Conservation (phyloP, 2,888 invertebrate genomes). For the Arrhopalites spinosus region DNA sequence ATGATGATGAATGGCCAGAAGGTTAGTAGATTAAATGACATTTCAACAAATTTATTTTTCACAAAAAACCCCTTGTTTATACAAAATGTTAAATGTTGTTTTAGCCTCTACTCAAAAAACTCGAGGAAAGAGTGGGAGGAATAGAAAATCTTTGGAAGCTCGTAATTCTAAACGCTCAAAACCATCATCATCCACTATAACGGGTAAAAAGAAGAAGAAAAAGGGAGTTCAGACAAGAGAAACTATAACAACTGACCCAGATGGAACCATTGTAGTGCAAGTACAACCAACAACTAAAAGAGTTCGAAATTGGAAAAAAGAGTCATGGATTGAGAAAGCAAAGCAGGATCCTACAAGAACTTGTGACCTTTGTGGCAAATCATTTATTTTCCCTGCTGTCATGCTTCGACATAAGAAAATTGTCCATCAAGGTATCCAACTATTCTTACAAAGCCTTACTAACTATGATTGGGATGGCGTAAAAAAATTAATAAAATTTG, state of each 20-base stretch:
- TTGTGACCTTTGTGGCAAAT: conserved; percentile 17
- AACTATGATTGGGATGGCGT: no score
- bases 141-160: no score
- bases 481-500: no score
- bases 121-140: no score
- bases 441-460: not conserved
- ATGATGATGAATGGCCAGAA: no score
- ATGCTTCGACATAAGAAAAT: conserved; percentile 26
- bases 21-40: no score
- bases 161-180: no score
- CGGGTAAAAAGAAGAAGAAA: not conserved
- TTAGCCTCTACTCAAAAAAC: no score
- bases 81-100: no score
- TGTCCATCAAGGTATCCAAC: conserved; percentile 15
- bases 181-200: no score
- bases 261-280: not conserved
- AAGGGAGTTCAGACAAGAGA: not conserved
- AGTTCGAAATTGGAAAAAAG: conserved; percentile 25
- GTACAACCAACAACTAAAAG: not conserved
- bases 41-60: no score
- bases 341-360: conserved; percentile 4
- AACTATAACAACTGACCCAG: not conserved
- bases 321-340: conserved; percentile 23
- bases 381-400: conserved; percentile 26
- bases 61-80: no score